Conservation (phyloP, 1,140 invertebrate species). For the Diuraphis noxia region DNA sequence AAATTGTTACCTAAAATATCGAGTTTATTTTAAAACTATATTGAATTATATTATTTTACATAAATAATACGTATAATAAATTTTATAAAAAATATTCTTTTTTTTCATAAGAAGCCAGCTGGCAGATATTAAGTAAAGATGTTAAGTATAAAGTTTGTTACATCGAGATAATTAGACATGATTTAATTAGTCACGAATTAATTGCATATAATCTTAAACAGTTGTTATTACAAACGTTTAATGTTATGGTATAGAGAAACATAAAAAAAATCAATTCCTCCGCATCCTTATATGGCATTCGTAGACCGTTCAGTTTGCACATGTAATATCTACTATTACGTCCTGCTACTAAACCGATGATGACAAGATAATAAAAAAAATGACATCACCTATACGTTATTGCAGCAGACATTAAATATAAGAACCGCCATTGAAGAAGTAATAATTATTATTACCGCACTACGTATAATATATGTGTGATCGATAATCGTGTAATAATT, state of each 20-base stretch:
- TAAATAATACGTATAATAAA: neutral
- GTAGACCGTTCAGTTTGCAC: neutral
- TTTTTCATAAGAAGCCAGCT: neutral
- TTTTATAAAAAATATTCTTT: too few relatives aligned
- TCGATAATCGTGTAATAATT: conserved; percentile 18
- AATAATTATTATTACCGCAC: neutral
- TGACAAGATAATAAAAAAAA: conserved; percentile 2
- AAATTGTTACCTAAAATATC: neutral
- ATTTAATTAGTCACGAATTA: neutral
- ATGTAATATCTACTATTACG: neutral
- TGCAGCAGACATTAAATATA: neutral
- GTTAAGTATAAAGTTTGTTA: neutral
- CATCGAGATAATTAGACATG: neutral
- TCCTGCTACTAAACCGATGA: neutral
- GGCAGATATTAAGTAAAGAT: neutral
- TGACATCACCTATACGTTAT: neutral
- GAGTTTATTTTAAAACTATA: neutral
- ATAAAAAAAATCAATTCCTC: neutral
- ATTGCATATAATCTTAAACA: neutral
- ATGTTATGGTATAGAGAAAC: neutral
- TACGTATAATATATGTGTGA: neutral
- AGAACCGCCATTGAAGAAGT: neutral
- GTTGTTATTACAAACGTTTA: neutral
- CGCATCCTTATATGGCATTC: conserved; percentile 17
- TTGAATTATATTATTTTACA: neutral